Evolutionary conservation across 2,888 invertebrate genomes (phyloP), one percentile per base, ranked within the genome.

Genomic region (Mesorhabditis sp.): DNA sequence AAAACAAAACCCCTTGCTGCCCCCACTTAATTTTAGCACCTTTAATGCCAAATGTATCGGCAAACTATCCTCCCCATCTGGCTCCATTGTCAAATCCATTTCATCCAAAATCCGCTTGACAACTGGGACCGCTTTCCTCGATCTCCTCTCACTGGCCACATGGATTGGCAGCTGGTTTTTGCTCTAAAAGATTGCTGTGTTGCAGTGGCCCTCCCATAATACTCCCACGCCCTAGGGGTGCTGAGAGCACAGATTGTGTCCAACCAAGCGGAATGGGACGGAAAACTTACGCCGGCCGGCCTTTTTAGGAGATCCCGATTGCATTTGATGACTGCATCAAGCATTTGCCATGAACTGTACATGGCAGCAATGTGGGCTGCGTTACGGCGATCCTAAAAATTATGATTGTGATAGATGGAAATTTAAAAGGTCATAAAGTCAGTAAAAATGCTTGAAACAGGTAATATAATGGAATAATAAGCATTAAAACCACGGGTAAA

Each of bases 131-230:
- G 95, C 94, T 10, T 93, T 93, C 15, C 94, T 94, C 0, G 93
- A 93, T 87, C 93, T 92, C 82, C 97, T 90, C 80, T 92, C 92
- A 69, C 95, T 94, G 74, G 95, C 95, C 87, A 96, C 89, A 88
- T 98, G 98, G 3, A 97, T 92, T 3, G 96, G 92, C 5, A 95
- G 92, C 88, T 96, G 95, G 82, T 93, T 91, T 74, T 92, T 92
- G 73, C 93, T 92, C 95, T 96, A 87, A 50, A 87, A 80, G 4
- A 28, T 64, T 50, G 68, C 45, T 65, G 15, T 45, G 15, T n/a
- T 62, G 41, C 28, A 7, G 63, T n/a, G 1, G 28, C 28, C 28
- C 28, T 28, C 28, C 28, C 28, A 28, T 28, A 28, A 28, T 28
- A 28, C 28, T 28, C 28, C 28, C 28, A 28, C 28, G 28, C 28